A percentile compares a stretch with the other conserved stretches of the same genome.
phyloP scores from a whole-genome alignment of 2,888 invertebrate species.

The Rotaria socialis region DNA sequence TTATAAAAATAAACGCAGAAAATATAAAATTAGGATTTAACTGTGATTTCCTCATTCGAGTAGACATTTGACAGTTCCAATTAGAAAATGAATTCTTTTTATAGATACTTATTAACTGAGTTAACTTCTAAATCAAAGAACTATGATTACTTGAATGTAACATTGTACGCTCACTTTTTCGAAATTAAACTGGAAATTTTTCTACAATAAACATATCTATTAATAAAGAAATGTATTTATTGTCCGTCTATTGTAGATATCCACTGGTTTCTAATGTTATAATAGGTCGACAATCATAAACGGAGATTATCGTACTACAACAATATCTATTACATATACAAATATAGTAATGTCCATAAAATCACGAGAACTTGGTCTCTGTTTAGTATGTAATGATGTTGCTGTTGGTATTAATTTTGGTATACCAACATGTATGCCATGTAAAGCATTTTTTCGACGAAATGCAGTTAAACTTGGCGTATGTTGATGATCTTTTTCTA shows the following conservation, averaged over 20 bases:
- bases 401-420: background rate
- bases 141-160: too few species aligned
- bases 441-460: slow-evolving; percentile 17
- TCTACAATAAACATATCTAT: too few species aligned
- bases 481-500: background rate
- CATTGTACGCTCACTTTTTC: too few species aligned
- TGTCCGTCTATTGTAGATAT: background rate
- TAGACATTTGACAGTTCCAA: too few species aligned
- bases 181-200: too few species aligned
- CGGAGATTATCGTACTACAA: background rate
- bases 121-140: too few species aligned
- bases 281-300: background rate
- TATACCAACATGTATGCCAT: background rate
- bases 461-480: background rate
- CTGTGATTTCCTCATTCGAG: too few species aligned
- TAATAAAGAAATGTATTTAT: too few species aligned
- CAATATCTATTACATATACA: background rate
- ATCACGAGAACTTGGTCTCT: background rate
- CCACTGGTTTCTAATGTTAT: background rate
- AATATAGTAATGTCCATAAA: background rate
- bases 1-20: too few species aligned
- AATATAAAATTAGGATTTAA: too few species aligned
- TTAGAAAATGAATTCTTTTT: too few species aligned
- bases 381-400: background rate
- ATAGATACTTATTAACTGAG: too few species aligned